These are phyloP conservation scores for Diplolepis rosae DNA, from an alignment of 2,888 invertebrate genomes.

Conservation along the genomic window DNA sequence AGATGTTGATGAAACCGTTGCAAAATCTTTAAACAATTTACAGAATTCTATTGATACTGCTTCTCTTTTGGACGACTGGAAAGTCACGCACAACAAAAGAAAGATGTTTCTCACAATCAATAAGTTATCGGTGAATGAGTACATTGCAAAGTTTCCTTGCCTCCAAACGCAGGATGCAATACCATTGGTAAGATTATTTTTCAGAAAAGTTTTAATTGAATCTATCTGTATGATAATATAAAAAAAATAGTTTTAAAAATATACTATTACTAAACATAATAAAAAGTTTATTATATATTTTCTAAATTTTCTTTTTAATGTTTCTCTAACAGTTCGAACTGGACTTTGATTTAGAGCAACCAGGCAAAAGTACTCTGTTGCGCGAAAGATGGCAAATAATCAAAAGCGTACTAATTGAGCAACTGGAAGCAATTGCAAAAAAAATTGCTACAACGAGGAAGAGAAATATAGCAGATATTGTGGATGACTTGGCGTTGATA, in stretches of 20 bases:
- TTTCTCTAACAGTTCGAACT: background rate
- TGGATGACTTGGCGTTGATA: background rate
- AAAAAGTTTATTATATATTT: background rate
- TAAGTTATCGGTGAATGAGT: background rate
- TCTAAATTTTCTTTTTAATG: background rate
- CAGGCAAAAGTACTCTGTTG: background rate
- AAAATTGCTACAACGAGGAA: background rate
- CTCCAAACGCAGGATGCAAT: background rate
- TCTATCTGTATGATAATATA: no score
- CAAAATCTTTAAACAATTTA: background rate
- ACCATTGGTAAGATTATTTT: background rate
- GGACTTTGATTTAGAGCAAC: background rate
- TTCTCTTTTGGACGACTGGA: background rate
- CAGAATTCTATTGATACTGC: background rate
- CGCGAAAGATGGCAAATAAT: background rate
- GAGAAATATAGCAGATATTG: background rate
- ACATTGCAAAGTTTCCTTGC: background rate
- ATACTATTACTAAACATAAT: background rate
- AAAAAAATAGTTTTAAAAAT: no score
- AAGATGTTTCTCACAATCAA: background rate
- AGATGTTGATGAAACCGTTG: no score
- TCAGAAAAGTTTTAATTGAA: no score
- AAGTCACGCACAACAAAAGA: background rate
- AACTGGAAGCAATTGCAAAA: background rate
- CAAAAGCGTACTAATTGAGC: background rate